Base-by-base conservation (phyloP, 2,888 invertebrate genomes). In the Hydropsyche betteni region DNA sequence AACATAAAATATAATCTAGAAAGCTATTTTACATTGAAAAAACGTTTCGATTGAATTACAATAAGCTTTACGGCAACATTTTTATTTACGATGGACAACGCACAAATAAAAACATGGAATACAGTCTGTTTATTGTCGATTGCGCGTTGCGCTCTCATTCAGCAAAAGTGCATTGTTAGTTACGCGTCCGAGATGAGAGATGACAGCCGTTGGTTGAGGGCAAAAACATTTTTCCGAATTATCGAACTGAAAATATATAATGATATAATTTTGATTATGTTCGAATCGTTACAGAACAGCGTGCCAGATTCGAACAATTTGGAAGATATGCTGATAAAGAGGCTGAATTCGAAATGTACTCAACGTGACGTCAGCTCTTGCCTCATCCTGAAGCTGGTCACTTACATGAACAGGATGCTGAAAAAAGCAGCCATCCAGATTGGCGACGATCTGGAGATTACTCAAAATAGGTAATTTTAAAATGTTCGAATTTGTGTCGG, bases 371-470 rank as follows among this genome's bases (percentile, higher is more conserved):
- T 93, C 68, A 92, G 93, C 52, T 92, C 94, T 7, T 95, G 95
- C 83, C 91, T 94, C 82, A 94, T 94, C 88, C 87, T 94, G 24
- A 95, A 94, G 84, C 84, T 94, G 80, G 92, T 94, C 53, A 91
- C 93, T 16, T 94, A 94, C 83, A 93, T 94, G 85, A 94, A 95
- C 85, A 88, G 91, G 79, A 89, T 94, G 85, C 87, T 94, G 82
- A 91, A 94, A 83, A 94, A 94, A 80, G 91, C 94, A 0, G 91
- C 92, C 71, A 90, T 95, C 81, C 93, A 94, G 81, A 85, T 95
- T 68, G 92, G 91, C 68, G 92, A 92, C 75, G 93, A 93, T 81
- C 86, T 94, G 76, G 91, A 93, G 86, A 91, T 95, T 80, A 91
- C 91, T 12, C 91, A 93, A 83, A 94, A 89, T 79, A 89, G 89